Conservation (phyloP, 1,140 invertebrate species). For the Neodiprion lecontei region DNA sequence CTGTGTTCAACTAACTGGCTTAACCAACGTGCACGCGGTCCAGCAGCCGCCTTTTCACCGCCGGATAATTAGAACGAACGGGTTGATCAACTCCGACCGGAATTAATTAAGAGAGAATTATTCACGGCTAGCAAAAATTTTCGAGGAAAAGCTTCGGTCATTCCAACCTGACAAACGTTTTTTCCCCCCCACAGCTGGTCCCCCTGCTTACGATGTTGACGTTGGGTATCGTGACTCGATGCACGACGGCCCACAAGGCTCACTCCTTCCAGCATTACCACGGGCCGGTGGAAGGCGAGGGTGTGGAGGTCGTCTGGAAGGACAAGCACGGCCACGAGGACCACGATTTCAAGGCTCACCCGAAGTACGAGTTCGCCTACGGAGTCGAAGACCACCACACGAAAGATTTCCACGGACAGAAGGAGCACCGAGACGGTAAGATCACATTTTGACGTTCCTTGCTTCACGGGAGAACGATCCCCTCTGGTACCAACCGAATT, state of each 20-base stretch:
- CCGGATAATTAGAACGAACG: too few species aligned
- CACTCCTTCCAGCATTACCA: slow-evolving; percentile 59
- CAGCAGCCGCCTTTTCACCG: too few species aligned
- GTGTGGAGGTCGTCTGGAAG: slow-evolving; percentile 48
- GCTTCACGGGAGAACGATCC: slow-evolving; percentile 19
- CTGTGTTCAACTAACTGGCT: too few species aligned
- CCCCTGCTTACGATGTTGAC: not conserved
- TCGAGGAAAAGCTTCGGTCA: too few species aligned
- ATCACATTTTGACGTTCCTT: slow-evolving; percentile 28
- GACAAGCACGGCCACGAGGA: slow-evolving; percentile 52
- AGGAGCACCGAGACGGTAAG: slow-evolving; percentile 66
- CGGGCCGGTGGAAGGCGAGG: slow-evolving; percentile 53
- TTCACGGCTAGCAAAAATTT: too few species aligned
- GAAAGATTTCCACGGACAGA: slow-evolving; percentile 69
- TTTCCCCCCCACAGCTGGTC: not conserved
- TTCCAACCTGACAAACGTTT: too few species aligned
- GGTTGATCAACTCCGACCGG: too few species aligned
- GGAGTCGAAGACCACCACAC: slow-evolving; percentile 69
- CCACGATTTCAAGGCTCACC: slow-evolving; percentile 57
- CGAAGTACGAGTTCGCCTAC: slow-evolving; percentile 69
- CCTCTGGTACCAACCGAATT: not conserved
- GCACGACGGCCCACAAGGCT: slow-evolving; percentile 31
- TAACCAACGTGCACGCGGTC: too few species aligned
- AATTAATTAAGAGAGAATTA: too few species aligned
- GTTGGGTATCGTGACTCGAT: not conserved